phyloP scores from a whole-genome alignment of 2,113 vertebrate species.

The Pteronura brasiliensis region DNA sequence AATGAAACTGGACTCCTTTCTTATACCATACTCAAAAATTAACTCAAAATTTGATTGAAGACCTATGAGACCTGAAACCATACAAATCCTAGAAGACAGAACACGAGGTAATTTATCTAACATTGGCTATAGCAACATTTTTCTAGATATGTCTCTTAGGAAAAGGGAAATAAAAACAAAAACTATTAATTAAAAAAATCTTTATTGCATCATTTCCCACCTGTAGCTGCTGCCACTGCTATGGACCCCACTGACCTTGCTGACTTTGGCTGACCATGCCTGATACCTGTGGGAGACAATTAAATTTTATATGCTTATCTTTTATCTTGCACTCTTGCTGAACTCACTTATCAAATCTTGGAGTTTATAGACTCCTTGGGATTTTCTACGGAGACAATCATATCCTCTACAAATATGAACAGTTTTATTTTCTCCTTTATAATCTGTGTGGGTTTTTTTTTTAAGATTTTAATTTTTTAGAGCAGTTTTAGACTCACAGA shows the following conservation, averaged over 20 bases:
- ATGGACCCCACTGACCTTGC: background rate
- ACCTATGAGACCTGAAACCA: background rate
- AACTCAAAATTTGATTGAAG: background rate
- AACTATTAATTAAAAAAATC: background rate
- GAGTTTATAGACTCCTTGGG: background rate
- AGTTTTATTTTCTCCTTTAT: background rate
- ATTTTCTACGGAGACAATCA: background rate
- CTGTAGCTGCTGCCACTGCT: background rate
- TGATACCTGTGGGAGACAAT: background rate
- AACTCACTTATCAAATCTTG: background rate
- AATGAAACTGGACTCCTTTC: too few species aligned
- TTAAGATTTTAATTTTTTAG: background rate
- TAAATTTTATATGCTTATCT: background rate
- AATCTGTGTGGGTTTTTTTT: background rate
- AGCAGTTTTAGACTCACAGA: background rate
- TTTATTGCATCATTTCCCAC: background rate
- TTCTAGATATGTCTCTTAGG: background rate
- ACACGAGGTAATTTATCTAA: background rate
- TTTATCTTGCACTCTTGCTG: background rate
- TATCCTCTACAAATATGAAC: background rate
- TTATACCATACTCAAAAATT: too few species aligned
- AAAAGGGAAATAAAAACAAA: background rate
- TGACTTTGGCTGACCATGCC: background rate
- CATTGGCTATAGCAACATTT: background rate
- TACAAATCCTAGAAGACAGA: background rate